A percentile compares a stretch with the other conserved stretches of the same genome.
Evolutionary conservation across 2,888 invertebrate species (phyloP).

Genomic region (Cacoxenus indagator): DNA sequence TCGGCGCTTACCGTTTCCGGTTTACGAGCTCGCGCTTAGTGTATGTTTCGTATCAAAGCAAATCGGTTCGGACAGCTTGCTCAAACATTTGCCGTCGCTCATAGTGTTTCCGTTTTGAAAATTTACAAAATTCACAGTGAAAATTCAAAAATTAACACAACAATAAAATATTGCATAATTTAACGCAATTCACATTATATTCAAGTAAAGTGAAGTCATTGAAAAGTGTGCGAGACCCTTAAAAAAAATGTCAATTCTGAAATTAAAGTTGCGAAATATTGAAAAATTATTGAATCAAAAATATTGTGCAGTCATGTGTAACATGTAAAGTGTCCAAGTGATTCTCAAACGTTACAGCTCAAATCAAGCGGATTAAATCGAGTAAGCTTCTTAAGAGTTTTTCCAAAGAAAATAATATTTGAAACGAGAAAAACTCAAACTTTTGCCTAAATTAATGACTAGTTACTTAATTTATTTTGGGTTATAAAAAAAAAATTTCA

Average conservation of each 20-base stretch:
- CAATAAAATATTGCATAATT: background rate
- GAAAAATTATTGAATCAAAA: background rate
- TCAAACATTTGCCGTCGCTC: conserved; percentile 37
- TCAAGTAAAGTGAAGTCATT: conserved; percentile 14
- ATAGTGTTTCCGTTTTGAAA: conserved; percentile 11
- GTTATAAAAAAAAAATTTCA: no score
- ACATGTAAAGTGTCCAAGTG: background rate
- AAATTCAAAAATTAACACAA: conserved; percentile 3
- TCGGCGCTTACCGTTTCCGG: conserved; percentile 59
- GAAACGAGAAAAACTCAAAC: no score
- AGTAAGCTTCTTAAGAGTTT: background rate
- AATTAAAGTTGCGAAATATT: conserved; percentile 15
- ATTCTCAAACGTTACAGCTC: background rate
- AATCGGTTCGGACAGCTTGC: conserved; percentile 41
- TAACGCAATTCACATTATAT: background rate
- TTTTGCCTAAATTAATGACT: no score
- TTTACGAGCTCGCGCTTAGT: conserved; percentile 47
- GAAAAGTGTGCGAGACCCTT: conserved; percentile 5
- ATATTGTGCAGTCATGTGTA: conserved; percentile 10
- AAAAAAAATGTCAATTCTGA: conserved; percentile 22
- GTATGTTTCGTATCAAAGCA: conserved; percentile 39
- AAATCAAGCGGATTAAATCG: background rate
- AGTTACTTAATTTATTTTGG: no score
- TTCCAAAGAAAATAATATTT: no score
- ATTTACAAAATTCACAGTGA: conserved; percentile 7